phyloP scores from a whole-genome alignment of 2,113 vertebrate genomes.

The Martes martes region DNA sequence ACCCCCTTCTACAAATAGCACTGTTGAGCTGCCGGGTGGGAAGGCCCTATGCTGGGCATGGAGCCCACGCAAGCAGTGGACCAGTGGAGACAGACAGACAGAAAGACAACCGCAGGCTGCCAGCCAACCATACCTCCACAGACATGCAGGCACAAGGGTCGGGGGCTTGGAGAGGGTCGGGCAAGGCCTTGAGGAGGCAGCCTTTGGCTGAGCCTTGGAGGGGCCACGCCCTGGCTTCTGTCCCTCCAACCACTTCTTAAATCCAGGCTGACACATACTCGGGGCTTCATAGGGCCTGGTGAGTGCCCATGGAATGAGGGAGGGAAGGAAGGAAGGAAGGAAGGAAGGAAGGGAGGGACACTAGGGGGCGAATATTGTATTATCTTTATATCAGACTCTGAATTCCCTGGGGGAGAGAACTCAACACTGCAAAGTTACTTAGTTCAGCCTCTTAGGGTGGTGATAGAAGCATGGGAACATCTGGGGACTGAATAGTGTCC shows the following conservation, averaged over 20 bases:
- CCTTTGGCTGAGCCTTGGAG: not conserved
- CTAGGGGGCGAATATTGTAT: too few species aligned
- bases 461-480: rapidly evolving
- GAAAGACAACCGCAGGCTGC: not conserved
- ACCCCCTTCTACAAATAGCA: not conserved
- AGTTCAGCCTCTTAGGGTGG: not conserved
- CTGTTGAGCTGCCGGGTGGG: not conserved
- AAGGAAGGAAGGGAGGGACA: not conserved
- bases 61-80: rapidly evolving
- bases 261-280: rapidly evolving
- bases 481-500: not conserved
- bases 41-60: not conserved
- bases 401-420: not conserved
- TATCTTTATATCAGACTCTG: not conserved
- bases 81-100: not conserved
- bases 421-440: not conserved
- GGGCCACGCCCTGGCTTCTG: not conserved
- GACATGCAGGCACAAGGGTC: rapidly evolving
- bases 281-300: rapidly evolving
- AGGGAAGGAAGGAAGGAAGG: not conserved
- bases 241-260: rapidly evolving
- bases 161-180: not conserved
- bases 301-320: rapidly evolving
- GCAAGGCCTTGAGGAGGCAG: rapidly evolving
- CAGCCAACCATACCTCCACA: not conserved